Conservation (phyloP, 2,888 invertebrate genomes). For the Rugalucina vietnamica region DNA sequence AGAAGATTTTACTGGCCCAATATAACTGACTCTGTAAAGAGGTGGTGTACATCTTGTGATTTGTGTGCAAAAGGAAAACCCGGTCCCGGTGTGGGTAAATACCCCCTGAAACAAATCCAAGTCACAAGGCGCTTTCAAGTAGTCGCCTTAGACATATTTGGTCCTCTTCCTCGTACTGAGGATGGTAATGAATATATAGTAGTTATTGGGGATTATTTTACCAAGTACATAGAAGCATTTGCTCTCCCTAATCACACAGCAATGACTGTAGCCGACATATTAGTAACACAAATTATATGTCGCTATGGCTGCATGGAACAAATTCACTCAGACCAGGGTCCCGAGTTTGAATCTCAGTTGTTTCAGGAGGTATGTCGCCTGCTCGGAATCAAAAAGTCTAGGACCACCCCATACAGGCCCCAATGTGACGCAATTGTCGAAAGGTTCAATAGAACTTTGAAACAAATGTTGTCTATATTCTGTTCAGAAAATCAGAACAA, state of each 20-base stretch:
- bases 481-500: conserved; percentile 41
- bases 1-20: conserved; percentile 55
- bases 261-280: conserved; percentile 33
- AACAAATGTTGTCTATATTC: conserved; percentile 39
- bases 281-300: conserved; percentile 30
- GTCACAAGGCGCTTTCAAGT: conserved; percentile 16
- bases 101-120: conserved; percentile 34
- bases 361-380: background rate
- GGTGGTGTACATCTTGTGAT: conserved; percentile 51
- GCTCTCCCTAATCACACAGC: conserved; percentile 42
- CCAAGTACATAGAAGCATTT: conserved; percentile 43
- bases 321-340: conserved; percentile 22
- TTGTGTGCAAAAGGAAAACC: conserved; percentile 53
- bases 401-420: conserved; percentile 32
- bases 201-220: conserved; percentile 42
- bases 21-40: conserved; percentile 29
- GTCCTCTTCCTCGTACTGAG: conserved; percentile 17
- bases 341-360: background rate
- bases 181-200: conserved; percentile 36
- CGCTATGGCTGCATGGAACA: conserved; percentile 25
- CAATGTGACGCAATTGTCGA: conserved; percentile 38
- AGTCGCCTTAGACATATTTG: conserved; percentile 14
- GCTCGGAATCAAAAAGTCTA: conserved; percentile 21
- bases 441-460: conserved; percentile 48
- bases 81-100: conserved; percentile 52